Evolutionary conservation across 1,140 invertebrate genomes (phyloP), one percentile per base, ranked within the genome.

Genomic region (Monochamus saltuarius): DNA sequence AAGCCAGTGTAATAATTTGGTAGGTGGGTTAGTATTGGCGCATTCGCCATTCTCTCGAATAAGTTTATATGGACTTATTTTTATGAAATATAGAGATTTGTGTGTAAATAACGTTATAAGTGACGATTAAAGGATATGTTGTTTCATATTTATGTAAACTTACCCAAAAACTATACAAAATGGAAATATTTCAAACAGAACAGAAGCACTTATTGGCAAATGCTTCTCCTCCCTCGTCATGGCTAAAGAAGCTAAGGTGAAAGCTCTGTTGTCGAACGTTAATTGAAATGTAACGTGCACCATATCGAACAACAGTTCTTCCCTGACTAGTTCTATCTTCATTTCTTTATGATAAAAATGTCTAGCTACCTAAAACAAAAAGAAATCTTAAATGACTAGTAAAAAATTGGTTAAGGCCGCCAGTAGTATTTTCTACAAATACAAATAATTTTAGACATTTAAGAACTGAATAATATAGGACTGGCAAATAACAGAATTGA

Each of bases 91-190:
- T n/a, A n/a, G n/a, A n/a, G n/a, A n/a, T n/a, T n/a, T n/a, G n/a
- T n/a, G n/a, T n/a, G n/a, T n/a, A n/a, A n/a, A n/a, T n/a, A n/a
- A n/a, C n/a, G n/a, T n/a, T n/a, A n/a, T n/a, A n/a, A n/a, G n/a
- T n/a, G n/a, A n/a, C n/a, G n/a, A 13, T 13, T 42, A 4, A 13
- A 3, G n/a, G 2, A 42, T 42, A 3, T 49, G 9, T 49, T 16
- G 13, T 17, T 29, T 49, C 22, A 29, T 29, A 29, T 29, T 29
- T 29, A 29, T 29, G 1, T 38, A 22, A 8, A 56, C 58, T 63
- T 79, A 92, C 88, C 92, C 90, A 79, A 98, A 98, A 17, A 97
- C 92, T 66, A 98, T 91, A 78, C 94, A 95, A 80, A 98, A 98
- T 4, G 97, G 96, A 78, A 98, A 99, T 71, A 98, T 94, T 75